These are phyloP conservation scores for Sinosuthora webbiana DNA, from an alignment of 2,113 vertebrate species.

Conservation along the genomic window DNA sequence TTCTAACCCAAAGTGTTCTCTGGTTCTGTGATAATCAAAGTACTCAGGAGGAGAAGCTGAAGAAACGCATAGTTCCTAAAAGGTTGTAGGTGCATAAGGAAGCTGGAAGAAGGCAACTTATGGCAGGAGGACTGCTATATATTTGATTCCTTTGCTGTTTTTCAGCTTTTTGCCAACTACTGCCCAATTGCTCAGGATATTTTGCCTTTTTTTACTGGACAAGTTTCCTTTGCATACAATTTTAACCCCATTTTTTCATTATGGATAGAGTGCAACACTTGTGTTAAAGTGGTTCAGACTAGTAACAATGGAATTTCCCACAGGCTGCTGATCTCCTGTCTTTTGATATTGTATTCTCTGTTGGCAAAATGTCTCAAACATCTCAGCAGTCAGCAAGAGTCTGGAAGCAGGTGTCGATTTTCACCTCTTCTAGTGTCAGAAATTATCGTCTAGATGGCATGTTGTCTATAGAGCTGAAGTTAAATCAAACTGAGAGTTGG, in stretches of 20 bases:
- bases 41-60: not conserved
- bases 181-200: not conserved
- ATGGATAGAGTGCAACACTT: not conserved
- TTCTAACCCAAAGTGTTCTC: not conserved
- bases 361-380: not conserved
- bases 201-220: not conserved
- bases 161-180: not conserved
- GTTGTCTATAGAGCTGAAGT: not conserved
- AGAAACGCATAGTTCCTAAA: not conserved
- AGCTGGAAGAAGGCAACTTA: not conserved
- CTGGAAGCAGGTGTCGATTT: not conserved
- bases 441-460: not conserved
- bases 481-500: not conserved
- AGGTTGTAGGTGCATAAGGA: not conserved
- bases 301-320: not conserved
- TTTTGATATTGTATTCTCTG: not conserved
- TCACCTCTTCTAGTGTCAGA: not conserved
- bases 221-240: not conserved
- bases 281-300: not conserved
- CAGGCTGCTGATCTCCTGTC: not conserved
- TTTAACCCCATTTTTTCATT: rapidly evolving
- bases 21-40: not conserved
- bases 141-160: not conserved
- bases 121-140: not conserved
- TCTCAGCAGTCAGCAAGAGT: not conserved